A percentile compares a stretch with the other conserved stretches of the same genome.
These are phyloP conservation scores for Bambusicola thoracicus DNA, from an alignment of 2,113 vertebrate genomes.

Conservation along the genomic window DNA sequence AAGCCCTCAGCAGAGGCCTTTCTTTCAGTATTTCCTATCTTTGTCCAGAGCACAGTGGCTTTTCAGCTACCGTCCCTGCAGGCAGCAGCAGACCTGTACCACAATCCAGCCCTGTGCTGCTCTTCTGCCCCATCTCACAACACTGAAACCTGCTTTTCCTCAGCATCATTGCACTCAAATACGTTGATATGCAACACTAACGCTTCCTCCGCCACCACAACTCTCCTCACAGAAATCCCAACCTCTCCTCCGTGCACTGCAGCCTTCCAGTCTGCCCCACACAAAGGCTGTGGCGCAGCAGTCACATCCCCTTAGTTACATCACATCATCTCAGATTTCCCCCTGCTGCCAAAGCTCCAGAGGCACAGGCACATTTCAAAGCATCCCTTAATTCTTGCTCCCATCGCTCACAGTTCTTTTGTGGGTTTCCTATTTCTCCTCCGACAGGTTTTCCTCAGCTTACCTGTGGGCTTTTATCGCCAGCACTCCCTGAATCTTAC, in stretches of 20 bases:
- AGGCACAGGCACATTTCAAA: not conserved
- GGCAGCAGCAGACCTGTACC: not conserved
- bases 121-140: not conserved
- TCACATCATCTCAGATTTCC: not conserved
- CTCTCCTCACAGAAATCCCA: not conserved
- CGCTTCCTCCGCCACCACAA: not conserved
- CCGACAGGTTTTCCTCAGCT: not conserved
- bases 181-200: fast-evolving
- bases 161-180: not conserved
- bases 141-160: not conserved
- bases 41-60: not conserved
- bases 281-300: not conserved
- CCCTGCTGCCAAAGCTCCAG: not conserved
- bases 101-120: fast-evolving
- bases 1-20: not conserved
- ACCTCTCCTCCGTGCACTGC: not conserved
- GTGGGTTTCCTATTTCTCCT: not conserved
- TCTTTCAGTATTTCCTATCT: not conserved
- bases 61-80: not conserved
- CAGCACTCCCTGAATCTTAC: conserved; percentile 58
- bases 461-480: not conserved
- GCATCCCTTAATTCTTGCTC: not conserved
- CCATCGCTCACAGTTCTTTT: not conserved
- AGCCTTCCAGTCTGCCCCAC: not conserved
- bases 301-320: not conserved